Base-by-base conservation (phyloP, 2,797 vertebrate species). In the Protosalanx chinensis region DNA sequence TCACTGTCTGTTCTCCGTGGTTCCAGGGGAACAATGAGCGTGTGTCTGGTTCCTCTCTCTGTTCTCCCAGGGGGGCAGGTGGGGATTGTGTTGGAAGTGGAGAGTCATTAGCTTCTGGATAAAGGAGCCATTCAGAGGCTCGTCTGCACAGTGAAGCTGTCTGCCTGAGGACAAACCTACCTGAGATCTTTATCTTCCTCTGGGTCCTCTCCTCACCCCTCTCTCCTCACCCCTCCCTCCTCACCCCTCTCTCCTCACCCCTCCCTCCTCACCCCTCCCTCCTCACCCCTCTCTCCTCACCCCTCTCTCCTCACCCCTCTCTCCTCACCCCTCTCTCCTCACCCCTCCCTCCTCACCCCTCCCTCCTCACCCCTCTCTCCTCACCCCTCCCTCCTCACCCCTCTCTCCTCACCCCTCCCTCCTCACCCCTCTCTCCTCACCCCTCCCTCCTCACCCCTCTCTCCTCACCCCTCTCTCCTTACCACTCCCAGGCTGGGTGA, bases 81-180 rank as follows among this genome's bases (percentile, higher is more conserved):
- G 16, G 65, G 41, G 35, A 67, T 56, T 74, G 27, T 76, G 69
- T 77, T 77, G 3, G 76, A 76, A 79, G 72, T 35, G 67, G 60
- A 37, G 8, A 15, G 15, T 64, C 68, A 41, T 72, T 60, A 78
- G 64, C 30, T 49, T 73, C 59, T 80, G 67, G 78, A 76, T 66
- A 58, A 64, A n/a, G 30, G 7, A 27, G n/a, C 74, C 65, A 51
- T 74, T 76, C 74, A 78, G 16, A 70, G 67, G 66, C 32, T 56
- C 68, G 68, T 70, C 33, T 33, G 64, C 41, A 53, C 49, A 71
- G 67, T 35, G 8, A 57, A 23, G 72, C 37, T 49, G 23, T 61
- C 57, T 57, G 65, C 6, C 27, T 30, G 13, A 56, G 16, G 32
- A 18, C 27, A n/a, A n/a, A 12, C 66, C 20, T 30, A 16, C 49